Evolutionary conservation across 2,113 vertebrate species (phyloP).

Genomic region (Thymallus thymallus): DNA sequence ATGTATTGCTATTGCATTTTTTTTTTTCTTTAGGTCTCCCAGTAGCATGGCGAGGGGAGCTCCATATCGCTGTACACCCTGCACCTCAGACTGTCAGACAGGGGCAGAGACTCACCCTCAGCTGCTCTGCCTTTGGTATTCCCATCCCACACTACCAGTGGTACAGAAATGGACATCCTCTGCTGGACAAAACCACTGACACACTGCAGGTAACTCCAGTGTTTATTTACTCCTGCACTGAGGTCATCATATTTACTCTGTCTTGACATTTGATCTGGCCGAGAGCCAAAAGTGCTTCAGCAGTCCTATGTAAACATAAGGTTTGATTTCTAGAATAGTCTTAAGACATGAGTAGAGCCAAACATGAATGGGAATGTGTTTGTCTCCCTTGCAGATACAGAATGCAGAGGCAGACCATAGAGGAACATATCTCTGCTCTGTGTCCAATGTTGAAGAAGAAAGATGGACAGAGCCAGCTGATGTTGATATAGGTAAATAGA

Average conservation of each 20-base stretch:
- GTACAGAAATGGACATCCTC: slow-evolving; percentile 77
- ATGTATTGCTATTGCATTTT: not conserved
- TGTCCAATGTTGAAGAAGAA: slow-evolving; percentile 75
- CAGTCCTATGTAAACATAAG: not conserved
- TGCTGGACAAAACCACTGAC: slow-evolving; percentile 66
- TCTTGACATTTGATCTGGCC: slow-evolving; percentile 1
- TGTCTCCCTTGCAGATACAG: slow-evolving; percentile 61
- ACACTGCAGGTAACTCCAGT: slow-evolving; percentile 67
- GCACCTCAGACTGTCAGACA: slow-evolving; percentile 55
- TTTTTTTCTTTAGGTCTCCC: slow-evolving; percentile 59
- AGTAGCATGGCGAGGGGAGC: slow-evolving; percentile 75
- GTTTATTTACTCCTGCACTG: slow-evolving; percentile 18
- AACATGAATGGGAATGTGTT: slow-evolving; percentile 12
- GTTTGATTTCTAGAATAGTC: not conserved
- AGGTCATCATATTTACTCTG: slow-evolving; percentile 10
- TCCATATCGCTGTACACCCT: slow-evolving; percentile 73
- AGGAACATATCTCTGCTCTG: slow-evolving; percentile 80
- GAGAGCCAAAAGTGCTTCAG: not conserved
- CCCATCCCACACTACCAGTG: slow-evolving; percentile 82
- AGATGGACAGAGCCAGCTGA: slow-evolving; percentile 77
- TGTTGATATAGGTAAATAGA: slow-evolving; percentile 73
- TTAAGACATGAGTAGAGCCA: not conserved
- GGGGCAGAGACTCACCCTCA: slow-evolving; percentile 63
- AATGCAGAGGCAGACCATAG: slow-evolving; percentile 43
- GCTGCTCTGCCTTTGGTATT: slow-evolving; percentile 77